phyloP scores from a whole-genome alignment of 2,113 vertebrate species.

The Mus musculus region GRCm39 chr5:63522001-63522500 shows the following conservation, averaged over 20 bases:
- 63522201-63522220: constrained; percentile 39
- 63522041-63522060: constrained; percentile 19
- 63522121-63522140: constrained; percentile 26
- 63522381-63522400: not conserved
- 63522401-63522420: not conserved
- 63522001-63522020: not conserved
- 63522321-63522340: not conserved
- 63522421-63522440: constrained; percentile 33
- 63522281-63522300: constrained; percentile 44
- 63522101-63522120: not conserved
- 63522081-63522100: constrained; percentile 20
- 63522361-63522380: not conserved
- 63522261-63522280: not conserved
- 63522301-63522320: constrained; percentile 18
- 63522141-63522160: not conserved
- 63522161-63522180: constrained; percentile 21
- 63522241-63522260: constrained; percentile 41
- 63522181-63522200: not conserved
- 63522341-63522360: rapidly evolving
- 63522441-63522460: not conserved
- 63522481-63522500: not conserved
- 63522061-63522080: not conserved
- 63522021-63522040: not conserved
- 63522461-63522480: not conserved
- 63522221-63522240: not conserved